phyloP scores from a whole-genome alignment of 64 coral and sea anemone species.

The Pachyseris speciosa region DNA sequence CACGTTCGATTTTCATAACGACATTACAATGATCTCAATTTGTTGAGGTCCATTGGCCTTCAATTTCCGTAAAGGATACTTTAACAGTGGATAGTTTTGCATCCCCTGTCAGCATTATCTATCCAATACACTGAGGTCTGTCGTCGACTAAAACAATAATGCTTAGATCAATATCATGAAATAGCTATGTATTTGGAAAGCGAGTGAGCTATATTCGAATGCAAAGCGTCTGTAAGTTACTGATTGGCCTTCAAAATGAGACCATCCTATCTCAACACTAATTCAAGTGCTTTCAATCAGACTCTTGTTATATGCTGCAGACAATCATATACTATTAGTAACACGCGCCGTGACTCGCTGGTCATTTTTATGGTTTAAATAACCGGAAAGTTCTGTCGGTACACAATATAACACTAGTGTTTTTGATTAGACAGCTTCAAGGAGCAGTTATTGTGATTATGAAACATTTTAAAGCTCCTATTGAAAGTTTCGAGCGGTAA shows the following conservation, averaged over 20 bases:
- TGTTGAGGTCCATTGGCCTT: background rate
- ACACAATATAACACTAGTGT: background rate
- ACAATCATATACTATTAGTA: background rate
- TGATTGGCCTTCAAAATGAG: background rate
- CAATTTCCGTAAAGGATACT: slow-evolving; percentile 53
- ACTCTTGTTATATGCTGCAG: background rate
- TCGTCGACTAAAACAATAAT: slow-evolving; percentile 32
- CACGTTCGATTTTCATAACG: background rate
- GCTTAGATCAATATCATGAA: slow-evolving; percentile 24
- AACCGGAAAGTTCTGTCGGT: slow-evolving; percentile 2
- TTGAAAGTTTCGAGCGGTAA: too few relatives aligned
- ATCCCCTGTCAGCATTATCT: slow-evolving; percentile 16
- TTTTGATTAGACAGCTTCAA: background rate
- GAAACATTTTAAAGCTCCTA: background rate
- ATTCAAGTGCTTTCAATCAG: background rate
- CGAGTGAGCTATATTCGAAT: background rate
- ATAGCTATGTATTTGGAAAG: background rate
- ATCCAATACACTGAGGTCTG: slow-evolving; percentile 18
- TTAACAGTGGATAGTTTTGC: slow-evolving; percentile 7
- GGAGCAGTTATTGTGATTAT: background rate
- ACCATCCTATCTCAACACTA: background rate
- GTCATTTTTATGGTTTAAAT: background rate
- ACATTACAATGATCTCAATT: slow-evolving; percentile 3
- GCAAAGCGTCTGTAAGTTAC: too few relatives aligned
- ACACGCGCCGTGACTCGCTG: slow-evolving; percentile 22